A percentile compares a stretch with the other conserved stretches of the same genome.
Conservation (phyloP, 2,113 vertebrate genomes). For the Percina caprodes region DNA sequence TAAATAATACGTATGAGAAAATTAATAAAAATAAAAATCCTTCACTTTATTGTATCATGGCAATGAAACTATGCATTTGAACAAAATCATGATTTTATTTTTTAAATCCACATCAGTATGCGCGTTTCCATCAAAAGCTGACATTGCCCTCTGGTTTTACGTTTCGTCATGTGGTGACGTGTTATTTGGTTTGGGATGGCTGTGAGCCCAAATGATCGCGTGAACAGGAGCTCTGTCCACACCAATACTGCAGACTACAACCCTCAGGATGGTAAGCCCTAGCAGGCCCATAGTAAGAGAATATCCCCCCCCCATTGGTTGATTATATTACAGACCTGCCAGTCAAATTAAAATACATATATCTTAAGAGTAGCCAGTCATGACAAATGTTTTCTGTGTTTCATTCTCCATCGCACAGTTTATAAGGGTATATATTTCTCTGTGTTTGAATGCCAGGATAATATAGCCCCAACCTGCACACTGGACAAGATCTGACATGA, state of each 20-base stretch:
- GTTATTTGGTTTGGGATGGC: constrained; percentile 38
- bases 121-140: constrained; percentile 44
- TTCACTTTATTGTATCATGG: not conserved
- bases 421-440: no score
- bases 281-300: constrained; percentile 27
- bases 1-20: not conserved
- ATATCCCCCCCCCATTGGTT: not conserved
- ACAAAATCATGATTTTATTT: not conserved
- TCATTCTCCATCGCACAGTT: no score
- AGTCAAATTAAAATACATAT: not conserved
- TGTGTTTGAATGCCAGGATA: not conserved
- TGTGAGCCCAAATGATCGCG: constrained; percentile 28
- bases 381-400: not conserved
- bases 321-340: constrained; percentile 20
- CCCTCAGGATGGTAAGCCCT: not conserved
- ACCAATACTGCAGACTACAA: constrained; percentile 29
- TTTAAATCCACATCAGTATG: constrained; percentile 37
- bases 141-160: constrained; percentile 16
- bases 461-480: not conserved
- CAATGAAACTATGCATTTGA: constrained; percentile 16
- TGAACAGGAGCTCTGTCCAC: constrained; percentile 28
- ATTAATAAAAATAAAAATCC: not conserved
- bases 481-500: not conserved
- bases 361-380: not conserved
- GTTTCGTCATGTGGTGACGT: constrained; percentile 68